Evolutionary conservation across 2,888 invertebrate genomes (phyloP).

Genomic region (Melieria picta): DNA sequence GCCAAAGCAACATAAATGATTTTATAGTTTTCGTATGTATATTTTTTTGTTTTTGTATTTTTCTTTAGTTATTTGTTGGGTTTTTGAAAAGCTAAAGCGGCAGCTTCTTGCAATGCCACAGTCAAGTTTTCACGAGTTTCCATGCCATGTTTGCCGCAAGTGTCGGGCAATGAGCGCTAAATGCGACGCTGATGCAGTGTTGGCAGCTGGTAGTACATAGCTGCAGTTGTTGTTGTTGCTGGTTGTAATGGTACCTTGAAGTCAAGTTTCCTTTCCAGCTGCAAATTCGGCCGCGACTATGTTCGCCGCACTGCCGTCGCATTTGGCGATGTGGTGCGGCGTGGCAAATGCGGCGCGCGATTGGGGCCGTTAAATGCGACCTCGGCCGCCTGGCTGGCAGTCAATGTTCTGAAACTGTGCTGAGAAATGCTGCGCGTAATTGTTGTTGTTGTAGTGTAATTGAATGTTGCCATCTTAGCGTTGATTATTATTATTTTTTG

Average conservation of each 20-base stretch:
- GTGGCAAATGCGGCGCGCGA: too few relatives aligned
- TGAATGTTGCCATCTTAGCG: background rate
- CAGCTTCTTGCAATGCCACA: conserved; percentile 2
- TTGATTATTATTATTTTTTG: background rate
- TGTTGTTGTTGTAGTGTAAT: background rate
- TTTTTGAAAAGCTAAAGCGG: background rate
- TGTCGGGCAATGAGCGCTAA: background rate
- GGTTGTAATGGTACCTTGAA: conserved; percentile 24
- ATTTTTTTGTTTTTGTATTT: too few relatives aligned
- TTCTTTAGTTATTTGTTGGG: too few relatives aligned
- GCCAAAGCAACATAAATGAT: too few relatives aligned
- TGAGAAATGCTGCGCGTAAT: background rate
- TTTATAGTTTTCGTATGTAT: too few relatives aligned
- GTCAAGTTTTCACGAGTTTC: conserved; percentile 4
- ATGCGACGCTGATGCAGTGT: too few relatives aligned
- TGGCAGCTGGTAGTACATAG: too few relatives aligned
- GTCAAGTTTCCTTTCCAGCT: conserved; percentile 35
- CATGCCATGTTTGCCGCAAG: background rate
- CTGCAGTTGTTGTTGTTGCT: too few relatives aligned
- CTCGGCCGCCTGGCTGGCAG: conserved; percentile 33
- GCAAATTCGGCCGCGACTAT: conserved; percentile 5
- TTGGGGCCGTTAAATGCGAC: conserved; percentile 13
- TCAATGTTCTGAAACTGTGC: conserved; percentile 36
- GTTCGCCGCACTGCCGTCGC: too few relatives aligned
- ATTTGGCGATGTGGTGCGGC: too few relatives aligned